Base-by-base conservation (phyloP, 2,797 vertebrate species). In the Syndactyla subalaris region DNA sequence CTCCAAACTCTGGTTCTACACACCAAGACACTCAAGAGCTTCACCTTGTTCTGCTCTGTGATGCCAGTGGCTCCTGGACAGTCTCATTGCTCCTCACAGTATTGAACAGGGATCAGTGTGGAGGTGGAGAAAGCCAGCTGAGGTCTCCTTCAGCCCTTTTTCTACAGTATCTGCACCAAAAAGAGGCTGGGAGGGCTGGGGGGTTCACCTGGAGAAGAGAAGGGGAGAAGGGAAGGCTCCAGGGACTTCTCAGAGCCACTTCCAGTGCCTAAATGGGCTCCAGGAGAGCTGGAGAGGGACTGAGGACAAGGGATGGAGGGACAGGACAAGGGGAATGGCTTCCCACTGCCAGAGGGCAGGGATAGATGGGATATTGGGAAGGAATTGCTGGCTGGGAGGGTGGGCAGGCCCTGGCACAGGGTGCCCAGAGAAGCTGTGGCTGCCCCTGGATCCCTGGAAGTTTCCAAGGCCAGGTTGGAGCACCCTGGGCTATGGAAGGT, bases 21-120 rank as follows among this genome's bases (percentile, higher is more conserved):
- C 4, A 20, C 27, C 4, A 2, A 55, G 36, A 3, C 14, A 24
- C 38, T 86, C 22, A 8, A 63, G 32, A 41, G 45, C 74, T 74
- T 87, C 78, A n/a, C 30, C 38, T 36, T 18, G 24, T 65, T 43
- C 51, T 59, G 49, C n/a, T 27, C 48, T 59, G 20, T 65, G 9
- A 41, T 55, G 38, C 29, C 36, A 29, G 7, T 13, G 38, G 6
- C 58, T 76, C 63, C 55, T 62, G 68, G 36, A 38, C 51, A 62
- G 83, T 49, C 26, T 8, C 5, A 22, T 30, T 43, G 38, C 24
- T 57, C 38, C 51, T 21, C 7, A 9, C 8, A 24, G 7, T 19
- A 38, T 3, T 6, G 2, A 32, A 7, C 2, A 2, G 30, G 3
- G 2, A 19, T 21, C 2, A 0, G 5, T 10, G 27, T 61, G 19